Percentiles rank a stretch among this genome's conserved stretches.
phyloP scores from a whole-genome alignment of 2,797 vertebrate genomes.

The Rousettus madagascariensis region DNA sequence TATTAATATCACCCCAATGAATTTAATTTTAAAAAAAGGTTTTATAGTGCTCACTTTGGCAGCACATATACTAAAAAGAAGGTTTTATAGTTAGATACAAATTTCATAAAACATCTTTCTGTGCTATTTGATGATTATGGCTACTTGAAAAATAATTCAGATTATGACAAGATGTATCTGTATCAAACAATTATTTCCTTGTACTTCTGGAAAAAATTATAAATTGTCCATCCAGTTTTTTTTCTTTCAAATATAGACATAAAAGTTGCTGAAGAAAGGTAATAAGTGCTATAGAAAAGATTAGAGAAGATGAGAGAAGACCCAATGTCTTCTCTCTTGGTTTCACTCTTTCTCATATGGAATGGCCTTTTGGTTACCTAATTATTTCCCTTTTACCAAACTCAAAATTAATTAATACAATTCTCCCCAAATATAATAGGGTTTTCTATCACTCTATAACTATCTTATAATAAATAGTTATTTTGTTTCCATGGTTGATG shows the following conservation, averaged over 20 bases:
- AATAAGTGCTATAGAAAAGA: neutral
- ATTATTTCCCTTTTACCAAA: neutral
- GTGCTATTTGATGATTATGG: neutral
- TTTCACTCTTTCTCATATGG: neutral
- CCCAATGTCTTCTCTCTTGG: neutral
- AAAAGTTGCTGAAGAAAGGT: neutral
- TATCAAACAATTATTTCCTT: neutral
- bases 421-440: neutral
- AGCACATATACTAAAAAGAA: neutral
- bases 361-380: neutral
- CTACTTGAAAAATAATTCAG: neutral
- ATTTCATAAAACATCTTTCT: neutral
- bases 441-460: neutral
- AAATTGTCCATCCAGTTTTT: neutral
- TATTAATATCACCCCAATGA: no score
- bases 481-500: neutral
- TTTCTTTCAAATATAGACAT: neutral
- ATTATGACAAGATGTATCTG: neutral
- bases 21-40: no score
- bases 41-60: no score
- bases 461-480: neutral
- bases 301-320: neutral
- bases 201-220: neutral
- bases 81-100: neutral
- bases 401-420: neutral